Evolutionary conservation across 2,888 invertebrate genomes (phyloP), one percentile per base, ranked within the genome.

Genomic region (Cacoxenus indagator): DNA sequence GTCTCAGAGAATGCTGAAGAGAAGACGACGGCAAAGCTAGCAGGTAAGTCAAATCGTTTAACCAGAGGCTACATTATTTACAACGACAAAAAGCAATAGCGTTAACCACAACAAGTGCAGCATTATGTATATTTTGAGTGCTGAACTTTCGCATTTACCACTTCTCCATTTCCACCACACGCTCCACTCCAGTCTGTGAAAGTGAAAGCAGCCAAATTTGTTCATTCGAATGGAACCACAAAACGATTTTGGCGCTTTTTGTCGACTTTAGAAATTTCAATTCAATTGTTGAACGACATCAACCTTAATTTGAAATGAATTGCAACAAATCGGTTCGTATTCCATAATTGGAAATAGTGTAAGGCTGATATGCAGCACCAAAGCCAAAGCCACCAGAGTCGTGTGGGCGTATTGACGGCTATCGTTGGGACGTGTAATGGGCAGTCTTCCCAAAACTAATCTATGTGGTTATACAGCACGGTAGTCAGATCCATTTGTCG

Each of bases 131-230:
- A 2, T 37, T 37, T 0, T 37, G 37, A 4, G 29, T 59, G 19
- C 22, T 59, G 29, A 31, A 59, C 59, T 59, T 37, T 59, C 74
- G 64, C 68, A 69, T 70, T n/a, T 72, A 48, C 22, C 51, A 45
- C 54, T 74, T 70, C 67, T 71, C 69, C 68, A 67, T 59, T 66
- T 48, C 59, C 37, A 48, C 17, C 19, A 22, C 17, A 31, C 27
- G 46, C 26, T 66, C 62, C 45, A 14, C 8, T 57, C 57, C 26
- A 43, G 31, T 24, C n/a, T 61, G 48, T 59, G 64, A 29, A 67
- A 76, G 78, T 78, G 76, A 76, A 76, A 76, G 76, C 76, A 71
- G 77, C 67, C 61, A 27, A 70, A 76, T 77, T 73, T 26, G 24
- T 24, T n/a, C n/a, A n/a, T n/a, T 43, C 68, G 48, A 6, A 6